These are phyloP conservation scores for Drosophila longiperda DNA, from an alignment of 2,888 invertebrate species.

Conservation along the genomic window DNA sequence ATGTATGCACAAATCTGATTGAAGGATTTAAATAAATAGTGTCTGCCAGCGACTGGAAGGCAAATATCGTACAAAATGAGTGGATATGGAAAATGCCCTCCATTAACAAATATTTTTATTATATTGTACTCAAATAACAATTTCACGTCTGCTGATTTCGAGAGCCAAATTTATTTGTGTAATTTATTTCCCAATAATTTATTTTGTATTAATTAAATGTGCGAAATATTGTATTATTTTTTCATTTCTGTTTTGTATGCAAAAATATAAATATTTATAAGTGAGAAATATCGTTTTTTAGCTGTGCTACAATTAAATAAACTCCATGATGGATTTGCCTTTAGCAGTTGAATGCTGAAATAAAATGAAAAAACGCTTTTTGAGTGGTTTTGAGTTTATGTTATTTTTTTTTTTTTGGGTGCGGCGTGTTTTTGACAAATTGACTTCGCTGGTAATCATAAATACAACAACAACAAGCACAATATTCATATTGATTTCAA, in stretches of 20 bases:
- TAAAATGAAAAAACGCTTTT: conserved; percentile 40
- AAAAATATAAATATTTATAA: conserved; percentile 48
- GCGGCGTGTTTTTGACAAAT: conserved; percentile 73
- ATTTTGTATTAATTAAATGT: conserved; percentile 80
- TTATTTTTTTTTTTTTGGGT: conserved; percentile 10
- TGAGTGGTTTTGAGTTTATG: conserved; percentile 20
- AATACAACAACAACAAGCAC: conserved; percentile 51
- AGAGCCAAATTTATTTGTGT: conserved; percentile 49
- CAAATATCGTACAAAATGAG: neutral
- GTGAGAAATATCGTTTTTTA: conserved; percentile 60
- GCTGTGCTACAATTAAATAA: conserved; percentile 39
- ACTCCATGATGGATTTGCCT: conserved; percentile 46
- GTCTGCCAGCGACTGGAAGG: conserved; percentile 15
- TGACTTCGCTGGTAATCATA: conserved; percentile 68
- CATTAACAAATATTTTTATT: conserved; percentile 63
- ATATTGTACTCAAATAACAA: conserved; percentile 46
- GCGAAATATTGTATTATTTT: conserved; percentile 40
- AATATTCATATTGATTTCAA: conserved; percentile 76
- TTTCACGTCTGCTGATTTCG: conserved; percentile 66
- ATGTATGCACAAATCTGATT: conserved; percentile 35
- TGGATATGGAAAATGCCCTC: conserved; percentile 4
- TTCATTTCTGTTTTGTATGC: neutral
- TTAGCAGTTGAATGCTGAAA: conserved; percentile 25
- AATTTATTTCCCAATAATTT: conserved; percentile 76
- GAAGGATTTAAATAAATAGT: conserved; percentile 63